Conservation (phyloP, 2,113 vertebrate genomes). For the Cavia aperea region DNA sequence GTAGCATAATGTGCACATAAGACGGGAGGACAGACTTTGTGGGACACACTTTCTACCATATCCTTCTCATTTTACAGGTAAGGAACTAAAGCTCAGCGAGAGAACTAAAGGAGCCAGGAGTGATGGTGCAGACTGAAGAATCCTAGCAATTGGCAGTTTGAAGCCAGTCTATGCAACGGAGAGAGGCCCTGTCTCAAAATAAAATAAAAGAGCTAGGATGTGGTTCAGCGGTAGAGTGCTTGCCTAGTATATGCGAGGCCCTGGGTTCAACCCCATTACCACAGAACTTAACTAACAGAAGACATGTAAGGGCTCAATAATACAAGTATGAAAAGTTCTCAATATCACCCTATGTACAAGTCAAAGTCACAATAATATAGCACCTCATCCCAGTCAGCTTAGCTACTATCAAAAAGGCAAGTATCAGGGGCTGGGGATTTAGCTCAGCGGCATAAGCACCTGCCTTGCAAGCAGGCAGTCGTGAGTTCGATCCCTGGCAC, state of each 20-base stretch:
- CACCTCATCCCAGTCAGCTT: background rate
- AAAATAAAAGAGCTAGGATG: background rate
- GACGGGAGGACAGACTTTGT: background rate
- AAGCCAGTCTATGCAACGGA: background rate
- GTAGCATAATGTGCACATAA: background rate
- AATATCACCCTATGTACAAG: background rate
- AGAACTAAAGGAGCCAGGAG: background rate
- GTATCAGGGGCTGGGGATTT: background rate
- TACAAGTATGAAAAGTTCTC: background rate
- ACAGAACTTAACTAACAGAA: background rate
- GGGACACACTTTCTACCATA: background rate
- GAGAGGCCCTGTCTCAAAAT: background rate
- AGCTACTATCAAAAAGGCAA: background rate
- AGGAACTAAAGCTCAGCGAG: slow-evolving; percentile 20
- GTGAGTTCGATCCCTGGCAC: too few relatives aligned
- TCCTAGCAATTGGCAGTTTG: background rate
- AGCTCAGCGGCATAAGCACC: too few relatives aligned
- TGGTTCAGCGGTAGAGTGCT: background rate
- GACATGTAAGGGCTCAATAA: background rate
- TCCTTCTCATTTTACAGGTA: background rate
- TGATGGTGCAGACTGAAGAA: background rate
- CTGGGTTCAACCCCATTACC: background rate
- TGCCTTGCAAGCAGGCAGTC: too few relatives aligned
- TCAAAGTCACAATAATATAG: background rate
- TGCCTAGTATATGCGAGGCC: background rate